Percentiles rank a stretch among this genome's conserved stretches.
These are phyloP conservation scores for Cyclophora punctaria DNA, from an alignment of 2,888 invertebrate species.

Conservation along the genomic window DNA sequence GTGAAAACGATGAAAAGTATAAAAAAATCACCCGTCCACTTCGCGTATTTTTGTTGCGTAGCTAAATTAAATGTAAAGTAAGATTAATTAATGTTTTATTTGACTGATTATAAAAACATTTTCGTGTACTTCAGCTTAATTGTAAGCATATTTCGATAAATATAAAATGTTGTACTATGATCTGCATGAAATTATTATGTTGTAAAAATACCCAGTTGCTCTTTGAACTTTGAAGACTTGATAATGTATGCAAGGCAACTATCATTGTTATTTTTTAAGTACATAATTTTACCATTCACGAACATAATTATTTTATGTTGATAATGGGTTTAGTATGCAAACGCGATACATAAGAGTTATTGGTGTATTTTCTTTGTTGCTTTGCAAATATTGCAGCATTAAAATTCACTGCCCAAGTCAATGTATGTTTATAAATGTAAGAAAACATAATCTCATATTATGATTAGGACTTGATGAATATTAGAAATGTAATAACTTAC, in stretches of 20 bases:
- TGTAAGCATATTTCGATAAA: too few relatives aligned
- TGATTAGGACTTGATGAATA: constrained; percentile 21
- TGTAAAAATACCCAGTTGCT: too few relatives aligned
- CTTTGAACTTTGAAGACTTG: background rate
- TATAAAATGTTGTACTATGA: too few relatives aligned
- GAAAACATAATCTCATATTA: constrained; percentile 25
- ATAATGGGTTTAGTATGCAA: too few relatives aligned
- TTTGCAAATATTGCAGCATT: constrained; percentile 5
- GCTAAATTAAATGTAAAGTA: background rate
- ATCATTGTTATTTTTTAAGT: too few relatives aligned
- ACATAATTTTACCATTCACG: too few relatives aligned
- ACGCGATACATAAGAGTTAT: too few relatives aligned
- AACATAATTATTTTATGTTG: too few relatives aligned
- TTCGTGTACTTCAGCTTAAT: background rate
- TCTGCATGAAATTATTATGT: too few relatives aligned
- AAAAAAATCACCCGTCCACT: constrained; percentile 49
- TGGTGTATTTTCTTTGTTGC: background rate
- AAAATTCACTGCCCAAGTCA: constrained; percentile 31
- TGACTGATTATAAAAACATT: background rate
- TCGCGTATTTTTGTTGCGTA: constrained; percentile 28
- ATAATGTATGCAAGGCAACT: background rate
- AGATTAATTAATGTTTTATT: too few relatives aligned
- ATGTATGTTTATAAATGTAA: constrained; percentile 21
- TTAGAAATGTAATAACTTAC: constrained; percentile 24
- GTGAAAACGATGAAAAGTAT: too few relatives aligned